Evolutionary conservation across 2,888 invertebrate species (phyloP).

Genomic region (Serripes groenlandicus): DNA sequence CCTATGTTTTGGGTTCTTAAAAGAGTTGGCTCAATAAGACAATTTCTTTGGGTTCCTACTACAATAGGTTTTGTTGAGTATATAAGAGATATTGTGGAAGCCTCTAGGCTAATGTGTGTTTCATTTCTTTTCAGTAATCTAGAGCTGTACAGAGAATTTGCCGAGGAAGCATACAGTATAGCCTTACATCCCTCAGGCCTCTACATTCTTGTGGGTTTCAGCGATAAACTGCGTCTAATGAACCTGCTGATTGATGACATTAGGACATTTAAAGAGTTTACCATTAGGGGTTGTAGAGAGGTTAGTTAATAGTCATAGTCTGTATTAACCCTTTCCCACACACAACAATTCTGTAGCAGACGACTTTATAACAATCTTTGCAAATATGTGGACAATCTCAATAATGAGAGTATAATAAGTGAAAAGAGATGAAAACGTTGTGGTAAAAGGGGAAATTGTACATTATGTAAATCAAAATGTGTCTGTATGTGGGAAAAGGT

Average conservation of each 20-base stretch:
- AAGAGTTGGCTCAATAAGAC: too few relatives aligned
- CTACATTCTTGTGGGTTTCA: constrained; percentile 95
- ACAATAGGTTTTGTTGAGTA: too few relatives aligned
- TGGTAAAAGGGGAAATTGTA: background rate
- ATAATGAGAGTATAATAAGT: too few relatives aligned
- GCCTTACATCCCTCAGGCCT: constrained; percentile 93
- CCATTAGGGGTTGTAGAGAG: constrained; percentile 92
- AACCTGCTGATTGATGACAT: constrained; percentile 96
- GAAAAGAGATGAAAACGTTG: background rate
- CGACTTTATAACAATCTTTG: too few relatives aligned
- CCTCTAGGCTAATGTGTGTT: too few relatives aligned
- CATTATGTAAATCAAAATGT: too few relatives aligned
- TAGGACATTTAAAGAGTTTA: constrained; percentile 90
- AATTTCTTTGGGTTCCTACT: too few relatives aligned
- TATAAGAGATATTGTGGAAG: too few relatives aligned
- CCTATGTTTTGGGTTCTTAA: too few relatives aligned
- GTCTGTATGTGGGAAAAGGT: too few relatives aligned
- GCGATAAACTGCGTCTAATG: constrained; percentile 95
- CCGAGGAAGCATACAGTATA: constrained; percentile 93
- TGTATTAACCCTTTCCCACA: background rate
- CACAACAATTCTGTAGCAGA: too few relatives aligned
- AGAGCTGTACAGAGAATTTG: constrained; percentile 92
- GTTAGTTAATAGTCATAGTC: constrained; percentile 66
- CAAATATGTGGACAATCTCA: too few relatives aligned
- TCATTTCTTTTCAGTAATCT: constrained; percentile 87